phyloP scores from a whole-genome alignment of 1,140 invertebrate genomes.

The Apis florea region DNA sequence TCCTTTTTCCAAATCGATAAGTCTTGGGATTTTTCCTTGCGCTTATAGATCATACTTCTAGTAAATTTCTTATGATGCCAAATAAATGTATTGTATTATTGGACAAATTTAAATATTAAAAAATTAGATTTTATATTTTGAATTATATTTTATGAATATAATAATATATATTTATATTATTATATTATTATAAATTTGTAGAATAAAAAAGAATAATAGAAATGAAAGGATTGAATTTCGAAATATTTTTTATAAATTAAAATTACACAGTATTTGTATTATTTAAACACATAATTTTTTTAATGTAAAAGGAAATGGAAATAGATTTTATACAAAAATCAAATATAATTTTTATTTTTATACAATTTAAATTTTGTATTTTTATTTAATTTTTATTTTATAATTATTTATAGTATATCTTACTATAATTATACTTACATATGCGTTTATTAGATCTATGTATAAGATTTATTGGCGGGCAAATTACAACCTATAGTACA shows the following conservation, averaged over 20 bases:
- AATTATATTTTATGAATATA: too few species aligned
- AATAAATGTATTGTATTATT: background rate
- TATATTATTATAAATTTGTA: background rate
- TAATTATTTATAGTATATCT: background rate
- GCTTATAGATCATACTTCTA: constrained; percentile 5
- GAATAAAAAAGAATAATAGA: background rate
- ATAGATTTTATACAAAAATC: background rate
- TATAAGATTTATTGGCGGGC: constrained; percentile 35
- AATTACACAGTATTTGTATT: background rate
- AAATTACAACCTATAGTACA: constrained; percentile 38
- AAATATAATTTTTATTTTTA: background rate
- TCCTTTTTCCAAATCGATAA: constrained; percentile 50
- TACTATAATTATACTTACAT: background rate
- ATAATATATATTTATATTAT: too few species aligned
- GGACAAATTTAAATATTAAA: background rate
- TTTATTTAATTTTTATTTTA: background rate
- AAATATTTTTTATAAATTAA: background rate
- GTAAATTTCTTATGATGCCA: constrained; percentile 16
- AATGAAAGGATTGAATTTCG: too few species aligned
- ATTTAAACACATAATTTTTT: background rate
- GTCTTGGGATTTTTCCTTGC: constrained; percentile 25
- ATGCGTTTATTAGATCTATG: background rate
- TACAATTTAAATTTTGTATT: too few species aligned
- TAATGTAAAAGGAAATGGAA: background rate
- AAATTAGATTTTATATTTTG: background rate